Conservation (phyloP, 2,113 vertebrate genomes). For the Pterocles burchelli region DNA sequence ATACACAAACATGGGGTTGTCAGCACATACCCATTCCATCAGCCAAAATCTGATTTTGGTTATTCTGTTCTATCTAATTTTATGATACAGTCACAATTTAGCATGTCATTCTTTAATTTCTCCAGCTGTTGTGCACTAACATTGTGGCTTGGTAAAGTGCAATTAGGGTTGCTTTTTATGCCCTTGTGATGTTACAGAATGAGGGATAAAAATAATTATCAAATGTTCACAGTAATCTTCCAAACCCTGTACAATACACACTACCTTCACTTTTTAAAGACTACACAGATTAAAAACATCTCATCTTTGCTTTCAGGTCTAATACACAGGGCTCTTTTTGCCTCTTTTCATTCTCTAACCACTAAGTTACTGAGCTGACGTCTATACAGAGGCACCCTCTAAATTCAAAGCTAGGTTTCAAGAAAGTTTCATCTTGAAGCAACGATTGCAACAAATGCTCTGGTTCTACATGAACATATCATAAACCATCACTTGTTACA, state of each 20-base stretch:
- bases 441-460: neutral
- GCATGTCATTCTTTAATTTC: neutral
- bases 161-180: neutral
- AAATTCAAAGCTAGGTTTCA: neutral
- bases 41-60: neutral
- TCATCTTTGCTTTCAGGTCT: neutral
- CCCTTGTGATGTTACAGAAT: neutral
- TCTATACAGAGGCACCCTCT: neutral
- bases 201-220: neutral
- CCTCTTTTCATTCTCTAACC: neutral
- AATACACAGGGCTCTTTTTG: neutral
- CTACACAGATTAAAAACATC: neutral
- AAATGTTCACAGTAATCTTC: neutral
- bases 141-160: neutral
- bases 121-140: neutral
- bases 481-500: slow-evolving; percentile 18
- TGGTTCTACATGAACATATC: slow-evolving; percentile 21
- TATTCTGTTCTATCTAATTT: neutral
- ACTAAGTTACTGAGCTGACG: neutral
- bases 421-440: slow-evolving; percentile 19
- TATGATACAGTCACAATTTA: neutral
- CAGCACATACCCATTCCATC: neutral
- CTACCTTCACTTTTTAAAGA: neutral
- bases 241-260: neutral
- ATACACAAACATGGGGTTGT: neutral